Evolutionary conservation across 1,140 invertebrate genomes (phyloP), one percentile per base, ranked within the genome.

Genomic region (Lutraria rhynchaena): DNA sequence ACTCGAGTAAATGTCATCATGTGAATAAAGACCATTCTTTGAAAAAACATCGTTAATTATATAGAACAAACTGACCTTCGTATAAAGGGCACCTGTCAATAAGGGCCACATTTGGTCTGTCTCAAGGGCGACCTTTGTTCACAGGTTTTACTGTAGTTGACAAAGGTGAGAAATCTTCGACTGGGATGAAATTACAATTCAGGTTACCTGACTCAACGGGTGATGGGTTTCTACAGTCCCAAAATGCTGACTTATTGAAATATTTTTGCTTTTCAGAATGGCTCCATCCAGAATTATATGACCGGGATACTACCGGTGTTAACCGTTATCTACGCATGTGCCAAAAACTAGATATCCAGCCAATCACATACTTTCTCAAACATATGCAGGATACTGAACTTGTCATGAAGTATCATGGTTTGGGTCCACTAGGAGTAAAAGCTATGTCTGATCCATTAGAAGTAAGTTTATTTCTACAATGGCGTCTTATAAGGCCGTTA

Each of bases 321-420:
- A 80, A 71, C 9, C 31, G 57, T 13, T 89, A 89, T 81, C 71
- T 87, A 44, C 46, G 81, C 46, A 83, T 82, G 55, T 90, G 89
- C 69, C 71, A 84, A 58, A 75, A 81, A 27, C 37, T 85, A 4
- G 88, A 85, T 11, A 82, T 88, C 4, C 73, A 89, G 29, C 89
- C 89, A 46, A 88, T 87, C 31, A 81, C 76, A 15, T 90, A 88
- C 65, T 90, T 89, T 82, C 60, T 88, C 19, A 81, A 85, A 27
- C 87, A 90, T 69, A 82, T 89, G 58, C 70, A 89, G 27, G 85
- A 89, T 49, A 57, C 65, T 22, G 51, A 76, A 27, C 80, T 90
- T 37, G 53, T 83, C 15, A 86, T 90, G 87, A 85, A 83, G 51
- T 81, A 90, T 55, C 89, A 90, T 74, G 87, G 88, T 22, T 75